phyloP scores from a whole-genome alignment of 2,888 invertebrate genomes.

The Ophraella communa region DNA sequence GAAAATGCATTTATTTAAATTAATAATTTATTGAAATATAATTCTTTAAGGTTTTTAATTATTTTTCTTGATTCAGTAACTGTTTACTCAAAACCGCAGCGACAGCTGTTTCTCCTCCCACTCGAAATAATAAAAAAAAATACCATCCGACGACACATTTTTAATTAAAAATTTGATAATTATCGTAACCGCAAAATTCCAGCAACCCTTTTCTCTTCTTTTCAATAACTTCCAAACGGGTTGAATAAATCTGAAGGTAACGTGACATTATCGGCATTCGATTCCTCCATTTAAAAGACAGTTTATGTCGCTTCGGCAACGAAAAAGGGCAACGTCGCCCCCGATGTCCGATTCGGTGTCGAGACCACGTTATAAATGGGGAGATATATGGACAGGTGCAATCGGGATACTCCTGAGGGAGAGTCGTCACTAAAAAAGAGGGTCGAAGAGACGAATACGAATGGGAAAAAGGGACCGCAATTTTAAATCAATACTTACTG shows the following conservation, averaged over 20 bases:
- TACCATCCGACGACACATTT: neutral
- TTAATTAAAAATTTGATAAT: slow-evolving; percentile 22
- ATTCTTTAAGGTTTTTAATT: no score
- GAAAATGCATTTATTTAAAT: no score
- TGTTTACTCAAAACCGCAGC: no score
- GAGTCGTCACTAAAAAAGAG: slow-evolving; percentile 57
- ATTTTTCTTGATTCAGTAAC: no score
- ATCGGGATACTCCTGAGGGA: slow-evolving; percentile 58
- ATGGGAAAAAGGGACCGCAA: slow-evolving; percentile 56
- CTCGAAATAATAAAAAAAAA: no score
- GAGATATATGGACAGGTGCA: slow-evolving; percentile 60
- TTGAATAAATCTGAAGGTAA: slow-evolving; percentile 57
- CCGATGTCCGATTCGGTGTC: slow-evolving; percentile 23
- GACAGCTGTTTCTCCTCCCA: neutral
- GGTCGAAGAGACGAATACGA: slow-evolving; percentile 52
- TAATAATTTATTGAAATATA: no score
- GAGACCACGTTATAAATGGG: slow-evolving; percentile 50
- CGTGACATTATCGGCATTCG: slow-evolving; percentile 57
- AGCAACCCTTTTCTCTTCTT: slow-evolving; percentile 13
- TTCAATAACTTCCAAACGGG: slow-evolving; percentile 45
- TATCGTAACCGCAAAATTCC: slow-evolving; percentile 12
- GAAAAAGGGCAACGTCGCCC: slow-evolving; percentile 46
- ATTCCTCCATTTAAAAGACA: slow-evolving; percentile 53
- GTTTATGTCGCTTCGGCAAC: slow-evolving; percentile 56
- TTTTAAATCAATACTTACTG: slow-evolving; percentile 59